A percentile compares a stretch with the other conserved stretches of the same genome.
Evolutionary conservation across 2,113 vertebrate genomes (phyloP).

Genomic region (Ranitomeya variabilis): DNA sequence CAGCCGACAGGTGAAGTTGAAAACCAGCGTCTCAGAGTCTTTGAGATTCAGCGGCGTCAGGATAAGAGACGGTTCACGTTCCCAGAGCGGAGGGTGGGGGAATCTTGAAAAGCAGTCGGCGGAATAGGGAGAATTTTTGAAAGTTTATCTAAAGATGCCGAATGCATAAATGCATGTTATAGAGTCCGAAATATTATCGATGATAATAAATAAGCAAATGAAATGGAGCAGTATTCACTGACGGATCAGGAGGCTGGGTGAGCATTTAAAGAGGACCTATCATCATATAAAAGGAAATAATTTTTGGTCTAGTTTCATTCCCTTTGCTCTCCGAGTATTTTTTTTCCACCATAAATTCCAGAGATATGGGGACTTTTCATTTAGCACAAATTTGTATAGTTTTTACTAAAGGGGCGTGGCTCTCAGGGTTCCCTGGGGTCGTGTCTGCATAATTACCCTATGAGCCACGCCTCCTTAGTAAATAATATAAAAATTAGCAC

Average conservation of each 20-base stretch:
- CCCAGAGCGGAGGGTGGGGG: background rate
- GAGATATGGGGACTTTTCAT: no score
- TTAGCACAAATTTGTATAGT: no score
- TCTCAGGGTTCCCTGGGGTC: no score
- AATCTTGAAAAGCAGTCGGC: background rate
- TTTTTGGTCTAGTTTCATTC: no score
- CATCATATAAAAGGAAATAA: no score
- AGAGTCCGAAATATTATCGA: background rate
- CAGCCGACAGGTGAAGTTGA: background rate
- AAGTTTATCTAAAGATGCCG: background rate
- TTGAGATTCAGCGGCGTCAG: background rate
- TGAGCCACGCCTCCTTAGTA: no score
- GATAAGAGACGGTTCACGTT: background rate
- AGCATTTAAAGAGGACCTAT: background rate
- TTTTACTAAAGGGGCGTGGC: no score
- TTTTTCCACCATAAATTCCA: no score
- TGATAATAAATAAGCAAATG: background rate
- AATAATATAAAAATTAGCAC: no score
- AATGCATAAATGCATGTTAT: background rate
- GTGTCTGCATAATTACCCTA: no score
- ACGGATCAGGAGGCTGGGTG: background rate
- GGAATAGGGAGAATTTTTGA: background rate
- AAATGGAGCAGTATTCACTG: background rate
- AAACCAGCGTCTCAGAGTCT: background rate
- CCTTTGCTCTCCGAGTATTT: no score